Base-by-base conservation (phyloP, 2,797 vertebrate species). In the Megaceryle alcyon region DNA sequence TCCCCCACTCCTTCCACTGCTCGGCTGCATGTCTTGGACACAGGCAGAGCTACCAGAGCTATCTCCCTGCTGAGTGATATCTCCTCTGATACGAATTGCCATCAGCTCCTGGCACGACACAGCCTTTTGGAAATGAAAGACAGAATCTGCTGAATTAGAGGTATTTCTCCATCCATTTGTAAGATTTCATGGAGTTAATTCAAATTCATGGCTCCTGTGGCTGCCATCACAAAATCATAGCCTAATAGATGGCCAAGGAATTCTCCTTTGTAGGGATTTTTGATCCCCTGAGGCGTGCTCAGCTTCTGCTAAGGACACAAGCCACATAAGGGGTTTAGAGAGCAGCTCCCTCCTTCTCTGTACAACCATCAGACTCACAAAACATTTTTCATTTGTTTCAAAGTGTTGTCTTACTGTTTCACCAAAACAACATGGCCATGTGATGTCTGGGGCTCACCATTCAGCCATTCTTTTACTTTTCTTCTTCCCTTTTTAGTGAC, bases 161-260 rank as follows among this genome's bases (percentile, higher is more conserved):
- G 84, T 82, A 93, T 92, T 94, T 95, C 93, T 93, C 56, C 75
- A 75, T 78, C 87, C 91, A 92, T 92, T 94, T 97, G 85, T 10
- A 60, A 91, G 91, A 94, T 95, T 92, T 95, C 91, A 85, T 33
- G 87, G 92, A 94, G 37, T 89, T 66, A 78, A 92, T 94, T 86
- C 4, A 16, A 81, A 94, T 94, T 63, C 56, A 37, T 57, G 82
- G 84, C 82, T 96, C 71, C 79, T 0, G 44, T 89, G 84, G 71
- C 87, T 94, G 82, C 92, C 87, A 75, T 71, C 84, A 71, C 82
- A 75, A 96, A 95, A 95, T 49, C 79, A 53, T 7, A 85, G 75
- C 82, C 72, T 87, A 49, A 17, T 5, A 87, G 81, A 43, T 83
- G 79, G 91, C 91, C 96, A 94, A 88, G 20, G 89, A 71, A 85